Percentiles rank a stretch among this genome's conserved stretches.
phyloP scores from a whole-genome alignment of 1,140 invertebrate species.

The Drosophila ananassae region DNA sequence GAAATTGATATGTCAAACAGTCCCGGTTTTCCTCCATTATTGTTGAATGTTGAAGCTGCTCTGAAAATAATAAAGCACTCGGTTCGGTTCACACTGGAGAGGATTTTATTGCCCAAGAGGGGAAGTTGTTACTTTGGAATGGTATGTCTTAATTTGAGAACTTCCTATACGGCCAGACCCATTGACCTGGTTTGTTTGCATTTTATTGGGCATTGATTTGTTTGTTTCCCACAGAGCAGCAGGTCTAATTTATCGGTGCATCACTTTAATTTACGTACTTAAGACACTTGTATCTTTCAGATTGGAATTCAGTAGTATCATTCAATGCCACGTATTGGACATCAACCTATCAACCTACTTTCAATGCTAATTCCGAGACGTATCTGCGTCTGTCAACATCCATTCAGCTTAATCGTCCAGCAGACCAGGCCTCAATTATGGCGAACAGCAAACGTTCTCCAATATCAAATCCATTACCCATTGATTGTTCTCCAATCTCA shows the following conservation, averaged over 20 bases:
- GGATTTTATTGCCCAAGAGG: slow-evolving; percentile 28
- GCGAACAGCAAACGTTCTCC: slow-evolving; percentile 26
- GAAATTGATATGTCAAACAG: slow-evolving; percentile 78
- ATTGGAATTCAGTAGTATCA: not conserved
- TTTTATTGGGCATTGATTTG: slow-evolving; percentile 40
- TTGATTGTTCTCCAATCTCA: slow-evolving; percentile 57
- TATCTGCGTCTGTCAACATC: slow-evolving; percentile 46
- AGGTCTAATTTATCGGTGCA: slow-evolving; percentile 24
- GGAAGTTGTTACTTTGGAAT: slow-evolving; percentile 40
- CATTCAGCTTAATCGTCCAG: slow-evolving; percentile 26
- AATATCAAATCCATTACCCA: slow-evolving; percentile 70
- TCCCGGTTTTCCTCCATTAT: slow-evolving; percentile 25
- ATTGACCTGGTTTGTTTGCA: slow-evolving; percentile 34
- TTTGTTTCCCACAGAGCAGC: slow-evolving; percentile 24
- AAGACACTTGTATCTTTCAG: slow-evolving; percentile 1
- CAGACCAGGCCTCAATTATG: slow-evolving; percentile 37
- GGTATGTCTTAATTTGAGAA: slow-evolving; percentile 39
- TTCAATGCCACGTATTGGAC: not conserved
- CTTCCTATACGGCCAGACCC: slow-evolving; percentile 27
- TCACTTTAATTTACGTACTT: slow-evolving; percentile 6
- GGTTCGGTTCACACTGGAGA: slow-evolving; percentile 28
- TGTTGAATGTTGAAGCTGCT: not conserved
- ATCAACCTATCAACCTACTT: slow-evolving; percentile 1
- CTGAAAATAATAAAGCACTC: slow-evolving; percentile 16
- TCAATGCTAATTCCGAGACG: slow-evolving; percentile 32